Evolutionary conservation across 2,797 vertebrate species (phyloP), one percentile per base, ranked within the genome.

Genomic region (Gobionotothen gibberifrons): DNA sequence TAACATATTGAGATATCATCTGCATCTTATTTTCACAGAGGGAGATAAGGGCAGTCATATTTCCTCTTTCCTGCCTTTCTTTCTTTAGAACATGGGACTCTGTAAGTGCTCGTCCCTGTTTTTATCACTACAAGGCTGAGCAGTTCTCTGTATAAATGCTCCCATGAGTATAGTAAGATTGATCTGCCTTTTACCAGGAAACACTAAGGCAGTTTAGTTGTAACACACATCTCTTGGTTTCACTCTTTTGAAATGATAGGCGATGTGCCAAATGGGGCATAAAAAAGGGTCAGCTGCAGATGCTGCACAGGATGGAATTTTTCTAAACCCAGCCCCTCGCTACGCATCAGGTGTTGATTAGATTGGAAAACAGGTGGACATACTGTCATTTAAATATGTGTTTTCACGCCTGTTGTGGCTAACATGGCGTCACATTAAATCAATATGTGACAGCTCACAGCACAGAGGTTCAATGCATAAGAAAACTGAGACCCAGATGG

Each of bases 261-360:
- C 51, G 0, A 59, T 12, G 3, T 47, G 74, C 85, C 82, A 83
- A 87, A 80, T 78, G 74, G 83, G 64, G 75, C 81, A 82, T 72
- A 73, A 79, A 85, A 79, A 43, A 43, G 55, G 82, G 82, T 81
- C 84, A 82, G 71, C 72, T 61, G 73, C 76, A 80, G 79, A 79
- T 81, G 67, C 52, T 62, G 48, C 65, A 11, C 80, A 17, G 51
- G 65, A 81, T 62, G 66, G 22, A 60, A 57, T 10, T 5, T 49
- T 66, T 86, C 68, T 71, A 73, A 69, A 48, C 42, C 17, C 63
- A 79, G 54, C 15, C 12, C 11, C 64, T 67, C 3, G 42, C 56
- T 51, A 26, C 47, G 70, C 55, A 69, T 60, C 72, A 22, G 15
- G 49, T 17, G 48, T 73, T 81, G 74, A 78, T 84, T 63, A 74